These are phyloP conservation scores for Drosophila quadrilineata DNA, from an alignment of 1,140 invertebrate species.

Conservation along the genomic window DNA sequence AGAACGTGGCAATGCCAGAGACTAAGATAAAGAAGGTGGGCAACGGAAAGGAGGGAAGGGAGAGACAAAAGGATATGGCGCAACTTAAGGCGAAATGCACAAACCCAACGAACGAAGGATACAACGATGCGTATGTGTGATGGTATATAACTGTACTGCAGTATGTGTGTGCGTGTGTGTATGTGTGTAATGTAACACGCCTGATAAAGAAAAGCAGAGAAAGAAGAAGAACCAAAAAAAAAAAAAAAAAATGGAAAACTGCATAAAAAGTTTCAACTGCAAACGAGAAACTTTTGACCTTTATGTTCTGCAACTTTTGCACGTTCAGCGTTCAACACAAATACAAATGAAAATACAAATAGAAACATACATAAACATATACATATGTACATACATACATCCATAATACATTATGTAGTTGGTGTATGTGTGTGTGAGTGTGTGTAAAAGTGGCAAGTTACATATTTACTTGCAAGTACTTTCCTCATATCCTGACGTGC, in stretches of 20 bases:
- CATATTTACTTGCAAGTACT: slow-evolving; percentile 18
- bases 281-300: slow-evolving; percentile 76
- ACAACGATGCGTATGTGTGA: slow-evolving; percentile 4
- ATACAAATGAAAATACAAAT: slow-evolving; percentile 11
- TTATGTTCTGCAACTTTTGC: slow-evolving; percentile 54
- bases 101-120: slow-evolving; percentile 26
- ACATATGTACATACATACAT: not conserved
- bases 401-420: not conserved
- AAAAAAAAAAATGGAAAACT: too few species aligned
- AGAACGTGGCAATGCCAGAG: slow-evolving; percentile 33
- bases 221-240: too few species aligned
- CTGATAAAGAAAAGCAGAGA: slow-evolving; percentile 72
- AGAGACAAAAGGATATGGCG: slow-evolving; percentile 44
- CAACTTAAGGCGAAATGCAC: slow-evolving; percentile 51
- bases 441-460: too few species aligned
- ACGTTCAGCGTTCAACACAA: slow-evolving; percentile 13
- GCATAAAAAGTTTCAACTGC: slow-evolving; percentile 72
- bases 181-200: slow-evolving; percentile 50
- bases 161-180: slow-evolving; percentile 14
- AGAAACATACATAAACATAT: not conserved
- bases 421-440: not conserved
- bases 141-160: too few species aligned
- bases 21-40: too few species aligned
- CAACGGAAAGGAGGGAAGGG: too few species aligned
- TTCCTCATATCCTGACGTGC: slow-evolving; percentile 60